Evolutionary conservation across 2,797 vertebrate species (phyloP).

Genomic region (Stomatorhinus walkeri): DNA sequence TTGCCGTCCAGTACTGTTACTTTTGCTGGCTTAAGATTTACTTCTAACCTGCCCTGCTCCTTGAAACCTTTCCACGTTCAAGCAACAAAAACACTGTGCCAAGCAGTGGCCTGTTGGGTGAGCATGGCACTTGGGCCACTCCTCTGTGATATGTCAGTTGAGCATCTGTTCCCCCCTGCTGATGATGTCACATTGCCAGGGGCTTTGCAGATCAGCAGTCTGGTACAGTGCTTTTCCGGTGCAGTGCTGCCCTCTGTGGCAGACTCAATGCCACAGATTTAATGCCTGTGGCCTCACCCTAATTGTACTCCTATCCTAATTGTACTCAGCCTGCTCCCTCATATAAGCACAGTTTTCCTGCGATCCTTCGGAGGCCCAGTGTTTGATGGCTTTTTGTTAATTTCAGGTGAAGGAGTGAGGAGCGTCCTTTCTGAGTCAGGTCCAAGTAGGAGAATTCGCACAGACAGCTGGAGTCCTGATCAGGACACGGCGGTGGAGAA

Average conservation of each 20-base stretch:
- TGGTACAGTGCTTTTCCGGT: background rate
- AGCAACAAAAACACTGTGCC: background rate
- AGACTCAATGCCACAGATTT: background rate
- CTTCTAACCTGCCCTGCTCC: background rate
- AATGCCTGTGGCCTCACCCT: background rate
- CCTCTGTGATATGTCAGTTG: background rate
- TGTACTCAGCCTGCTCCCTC: background rate
- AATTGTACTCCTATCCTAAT: background rate
- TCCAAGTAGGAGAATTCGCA: slow-evolving; percentile 70
- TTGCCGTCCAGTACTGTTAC: background rate
- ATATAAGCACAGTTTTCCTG: background rate
- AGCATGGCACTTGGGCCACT: background rate
- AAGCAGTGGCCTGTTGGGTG: background rate
- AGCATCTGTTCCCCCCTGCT: background rate
- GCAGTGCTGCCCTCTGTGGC: background rate
- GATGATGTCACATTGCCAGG: background rate
- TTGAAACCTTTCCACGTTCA: background rate
- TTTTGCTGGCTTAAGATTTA: background rate
- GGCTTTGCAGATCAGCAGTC: background rate
- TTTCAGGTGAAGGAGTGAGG: slow-evolving; percentile 65
- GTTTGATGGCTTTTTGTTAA: slow-evolving; percentile 17
- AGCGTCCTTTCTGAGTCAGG: slow-evolving; percentile 73
- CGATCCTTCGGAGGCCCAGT: background rate
- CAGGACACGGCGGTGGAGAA: slow-evolving; percentile 82
- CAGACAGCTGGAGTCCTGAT: slow-evolving; percentile 72